A percentile compares a stretch with the other conserved stretches of the same genome.
phyloP scores from a whole-genome alignment of 2,113 vertebrate species.

The Pitta sordida region DNA sequence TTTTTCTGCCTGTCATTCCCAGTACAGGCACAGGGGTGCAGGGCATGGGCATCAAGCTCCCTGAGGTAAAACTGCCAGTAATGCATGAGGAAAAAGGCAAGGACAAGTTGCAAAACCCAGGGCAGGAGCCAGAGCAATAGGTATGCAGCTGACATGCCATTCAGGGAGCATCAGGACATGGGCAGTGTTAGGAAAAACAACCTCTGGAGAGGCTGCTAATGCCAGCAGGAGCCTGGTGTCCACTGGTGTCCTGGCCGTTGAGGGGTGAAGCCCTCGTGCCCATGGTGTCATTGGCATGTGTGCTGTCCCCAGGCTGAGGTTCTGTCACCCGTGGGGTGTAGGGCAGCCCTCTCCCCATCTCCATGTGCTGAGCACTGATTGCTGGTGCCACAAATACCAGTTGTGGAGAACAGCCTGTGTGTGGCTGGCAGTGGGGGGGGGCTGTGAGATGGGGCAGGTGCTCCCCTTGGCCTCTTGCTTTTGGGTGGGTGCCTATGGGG shows the following conservation, averaged over 20 bases:
- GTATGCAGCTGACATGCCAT: fast-evolving
- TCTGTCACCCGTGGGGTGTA: not conserved
- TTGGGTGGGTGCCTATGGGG: not conserved
- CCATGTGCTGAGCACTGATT: fast-evolving
- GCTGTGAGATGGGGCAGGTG: not conserved
- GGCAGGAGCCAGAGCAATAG: not conserved
- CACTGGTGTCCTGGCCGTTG: not conserved
- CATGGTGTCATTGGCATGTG: fast-evolving
- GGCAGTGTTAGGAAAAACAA: not conserved
- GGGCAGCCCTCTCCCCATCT: not conserved
- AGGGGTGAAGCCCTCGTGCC: not conserved
- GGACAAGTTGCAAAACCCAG: not conserved
- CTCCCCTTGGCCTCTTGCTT: not conserved
- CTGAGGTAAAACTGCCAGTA: fast-evolving
- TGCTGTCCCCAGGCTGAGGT: not conserved
- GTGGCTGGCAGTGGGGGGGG: not conserved
- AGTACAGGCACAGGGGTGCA: not conserved
- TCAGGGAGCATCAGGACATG: not conserved
- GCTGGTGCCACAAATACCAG: not conserved
- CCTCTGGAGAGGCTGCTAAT: not conserved
- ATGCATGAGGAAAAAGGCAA: not conserved
- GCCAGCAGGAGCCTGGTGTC: not conserved
- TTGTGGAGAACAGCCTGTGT: fast-evolving
- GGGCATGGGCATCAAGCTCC: fast-evolving
- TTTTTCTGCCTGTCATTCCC: not conserved